phyloP scores from a whole-genome alignment of 2,888 invertebrate genomes.

The Epirrhoe alternata region DNA sequence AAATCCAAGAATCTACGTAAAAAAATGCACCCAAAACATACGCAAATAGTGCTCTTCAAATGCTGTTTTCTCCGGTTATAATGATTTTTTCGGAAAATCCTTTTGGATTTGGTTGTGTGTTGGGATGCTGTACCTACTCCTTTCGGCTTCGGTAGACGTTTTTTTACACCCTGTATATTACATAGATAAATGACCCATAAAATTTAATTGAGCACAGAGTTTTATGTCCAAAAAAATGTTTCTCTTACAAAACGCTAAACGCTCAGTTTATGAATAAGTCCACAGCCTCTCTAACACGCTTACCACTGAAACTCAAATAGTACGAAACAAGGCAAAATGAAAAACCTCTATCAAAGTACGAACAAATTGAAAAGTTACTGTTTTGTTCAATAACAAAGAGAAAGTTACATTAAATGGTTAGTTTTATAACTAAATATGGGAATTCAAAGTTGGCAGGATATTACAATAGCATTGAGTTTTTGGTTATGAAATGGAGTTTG shows the following conservation, averaged over 20 bases:
- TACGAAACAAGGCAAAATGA: slow-evolving; percentile 52
- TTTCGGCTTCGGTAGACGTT: too few species aligned
- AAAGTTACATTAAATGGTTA: slow-evolving; percentile 29
- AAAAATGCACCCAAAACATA: too few species aligned
- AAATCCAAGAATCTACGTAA: too few species aligned
- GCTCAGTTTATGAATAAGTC: slow-evolving; percentile 6
- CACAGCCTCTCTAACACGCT: slow-evolving; percentile 46
- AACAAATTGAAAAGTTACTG: slow-evolving; percentile 46
- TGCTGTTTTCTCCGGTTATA: too few species aligned
- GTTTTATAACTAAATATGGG: slow-evolving; percentile 16
- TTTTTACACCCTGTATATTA: too few species aligned
- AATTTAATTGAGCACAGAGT: too few species aligned
- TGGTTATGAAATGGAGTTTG: background rate
- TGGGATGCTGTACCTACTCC: too few species aligned
- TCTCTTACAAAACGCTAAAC: background rate
- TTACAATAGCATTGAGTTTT: background rate
- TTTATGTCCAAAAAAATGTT: background rate
- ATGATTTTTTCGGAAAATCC: too few species aligned
- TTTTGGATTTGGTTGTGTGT: too few species aligned
- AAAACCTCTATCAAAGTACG: slow-evolving; percentile 51
- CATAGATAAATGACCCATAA: too few species aligned
- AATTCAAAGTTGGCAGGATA: slow-evolving; percentile 4
- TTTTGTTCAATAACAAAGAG: slow-evolving; percentile 35
- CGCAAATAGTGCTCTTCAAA: too few species aligned
- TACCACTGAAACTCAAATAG: slow-evolving; percentile 47